These are phyloP conservation scores for Pseudococcus longispinus DNA, from an alignment of 2,888 invertebrate genomes.

Conservation along the genomic window DNA sequence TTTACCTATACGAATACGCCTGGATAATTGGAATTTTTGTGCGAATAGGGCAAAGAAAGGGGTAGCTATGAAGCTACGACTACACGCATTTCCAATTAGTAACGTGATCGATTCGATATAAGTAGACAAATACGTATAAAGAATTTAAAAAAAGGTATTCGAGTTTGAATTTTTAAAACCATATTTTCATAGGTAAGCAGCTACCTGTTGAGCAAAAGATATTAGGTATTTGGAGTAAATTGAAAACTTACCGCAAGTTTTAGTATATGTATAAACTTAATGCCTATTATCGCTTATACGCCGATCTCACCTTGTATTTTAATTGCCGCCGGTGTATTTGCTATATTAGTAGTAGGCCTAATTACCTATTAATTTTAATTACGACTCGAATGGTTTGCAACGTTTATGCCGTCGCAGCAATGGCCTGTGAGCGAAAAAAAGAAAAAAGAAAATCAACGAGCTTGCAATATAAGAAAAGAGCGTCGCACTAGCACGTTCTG, in stretches of 20 bases:
- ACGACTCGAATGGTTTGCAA: not conserved
- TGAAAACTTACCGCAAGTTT: not conserved
- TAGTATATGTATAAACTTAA: not conserved
- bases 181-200: not conserved
- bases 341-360: not conserved
- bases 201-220: not conserved
- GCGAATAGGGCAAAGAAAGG: not conserved
- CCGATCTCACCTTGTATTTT: constrained; percentile 1
- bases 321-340: not conserved
- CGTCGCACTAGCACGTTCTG: not conserved
- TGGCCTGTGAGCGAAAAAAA: not conserved
- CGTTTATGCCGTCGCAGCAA: not conserved
- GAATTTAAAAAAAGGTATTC: not conserved
- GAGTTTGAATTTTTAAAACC: not conserved
- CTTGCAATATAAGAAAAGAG: not conserved
- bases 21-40: not conserved
- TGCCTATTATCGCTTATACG: not conserved
- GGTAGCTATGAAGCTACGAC: not conserved
- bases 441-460: not conserved
- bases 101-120: not conserved
- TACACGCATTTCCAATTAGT: not conserved
- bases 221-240: not conserved
- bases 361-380: constrained; percentile 34
- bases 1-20: not conserved
- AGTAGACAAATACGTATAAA: not conserved